Base-by-base conservation (phyloP, 1,140 invertebrate genomes). In the Aradophagus sp. region DNA sequence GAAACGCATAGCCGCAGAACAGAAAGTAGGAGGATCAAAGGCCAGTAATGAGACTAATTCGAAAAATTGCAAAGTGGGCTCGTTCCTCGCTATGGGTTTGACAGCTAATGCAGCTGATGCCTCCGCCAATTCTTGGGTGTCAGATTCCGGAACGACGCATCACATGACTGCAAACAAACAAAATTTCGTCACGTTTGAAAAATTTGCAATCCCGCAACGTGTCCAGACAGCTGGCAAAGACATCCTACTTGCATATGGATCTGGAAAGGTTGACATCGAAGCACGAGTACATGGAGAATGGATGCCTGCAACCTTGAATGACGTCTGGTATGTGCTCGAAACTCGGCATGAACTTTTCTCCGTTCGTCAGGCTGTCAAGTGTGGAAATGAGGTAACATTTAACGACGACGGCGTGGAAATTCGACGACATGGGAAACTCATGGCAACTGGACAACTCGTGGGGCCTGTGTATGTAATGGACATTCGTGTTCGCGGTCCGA, bases 161-260 rank as follows among this genome's bases (percentile, higher is more conserved):
- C 67, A 70, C 16, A 70, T 70, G 35, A 36, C 67, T 10, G 67
- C 58, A 12, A 70, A 70, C 19, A 56, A 50, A 8, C 58, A 70
- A 20, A 42, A 70, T 20, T 70, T 70, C 19, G 36, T 7, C 23
- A 63, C 38, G 5, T 70, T 52, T 12, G 38, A 56, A 6, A 62
- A 63, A 12, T 70, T 70, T 34, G 23, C 58, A 4, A 41, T 56
- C 20, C 58, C 67, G n/a, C 34, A 15, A 35, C 31, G 29, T 14
- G 29, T 70, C n/a, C 44, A 42, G n/a, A 55, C 50, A 10, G 50
- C 48, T 8, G 53, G 53, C 6, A 32, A 38, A 2, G 38, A 66
- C 1, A 27, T 12, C 31, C 35, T 66, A 29, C 15, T 66, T 5
- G 44, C 53, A 4, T 52, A 44, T n/a, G 53, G 63, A 6, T 44